Evolutionary conservation across 1,140 invertebrate genomes (phyloP).

Genomic region (Colletes latitarsis): DNA sequence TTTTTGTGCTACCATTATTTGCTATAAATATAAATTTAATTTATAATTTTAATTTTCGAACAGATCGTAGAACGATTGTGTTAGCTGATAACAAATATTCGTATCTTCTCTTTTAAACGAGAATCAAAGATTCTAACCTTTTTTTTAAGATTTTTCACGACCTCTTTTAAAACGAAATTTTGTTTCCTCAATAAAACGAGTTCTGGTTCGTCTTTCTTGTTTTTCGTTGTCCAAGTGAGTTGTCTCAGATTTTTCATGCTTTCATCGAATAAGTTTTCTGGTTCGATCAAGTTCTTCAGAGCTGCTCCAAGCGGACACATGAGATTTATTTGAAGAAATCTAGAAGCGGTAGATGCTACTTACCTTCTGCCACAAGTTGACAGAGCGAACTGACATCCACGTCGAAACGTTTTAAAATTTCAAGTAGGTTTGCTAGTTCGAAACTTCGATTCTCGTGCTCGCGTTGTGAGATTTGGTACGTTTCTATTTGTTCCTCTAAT

Average conservation of each 20-base stretch:
- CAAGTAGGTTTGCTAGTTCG: conserved; percentile 67
- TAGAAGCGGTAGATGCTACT: conserved; percentile 24
- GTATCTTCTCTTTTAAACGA: background rate
- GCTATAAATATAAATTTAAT: too few species aligned
- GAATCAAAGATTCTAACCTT: conserved; percentile 58
- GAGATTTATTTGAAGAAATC: conserved; percentile 11
- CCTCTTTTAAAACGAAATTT: conserved; percentile 65
- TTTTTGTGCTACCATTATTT: too few species aligned
- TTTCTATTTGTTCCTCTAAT: conserved; percentile 23
- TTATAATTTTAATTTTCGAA: background rate
- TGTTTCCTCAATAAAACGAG: conserved; percentile 60
- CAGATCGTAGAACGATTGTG: too few species aligned
- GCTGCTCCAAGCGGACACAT: conserved; percentile 44
- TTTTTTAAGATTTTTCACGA: conserved; percentile 69
- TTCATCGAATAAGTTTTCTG: conserved; percentile 53
- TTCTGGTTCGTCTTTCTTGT: conserved; percentile 50
- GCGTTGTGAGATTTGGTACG: conserved; percentile 41
- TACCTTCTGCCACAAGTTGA: conserved; percentile 62
- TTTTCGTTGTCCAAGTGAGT: conserved; percentile 61
- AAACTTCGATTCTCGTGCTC: conserved; percentile 50
- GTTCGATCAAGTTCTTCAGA: conserved; percentile 66
- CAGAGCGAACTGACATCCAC: conserved; percentile 61
- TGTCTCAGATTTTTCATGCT: conserved; percentile 66
- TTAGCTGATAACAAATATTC: too few species aligned
- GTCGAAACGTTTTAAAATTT: conserved; percentile 67